phyloP scores from a whole-genome alignment of 2,113 vertebrate species.

The Amphiprion percula region DNA sequence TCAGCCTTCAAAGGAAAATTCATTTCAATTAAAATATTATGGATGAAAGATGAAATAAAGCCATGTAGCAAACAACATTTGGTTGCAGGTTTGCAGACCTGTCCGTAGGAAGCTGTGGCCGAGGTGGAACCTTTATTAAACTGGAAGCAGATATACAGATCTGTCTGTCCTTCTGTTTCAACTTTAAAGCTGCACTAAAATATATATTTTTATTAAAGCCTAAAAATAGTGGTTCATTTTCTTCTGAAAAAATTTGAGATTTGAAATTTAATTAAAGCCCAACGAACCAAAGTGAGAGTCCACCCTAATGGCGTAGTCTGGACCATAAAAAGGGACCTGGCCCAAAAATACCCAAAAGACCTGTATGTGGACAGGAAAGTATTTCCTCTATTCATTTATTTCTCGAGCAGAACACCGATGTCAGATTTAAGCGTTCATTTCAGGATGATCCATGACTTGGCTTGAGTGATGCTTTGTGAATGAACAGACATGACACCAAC shows the following conservation, averaged over 20 bases:
- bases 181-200: neutral
- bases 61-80: neutral
- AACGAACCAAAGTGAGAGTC: no score
- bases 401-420: no score
- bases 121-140: neutral
- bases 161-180: neutral
- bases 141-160: neutral
- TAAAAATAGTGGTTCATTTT: neutral
- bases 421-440: no score
- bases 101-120: neutral
- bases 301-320: no score
- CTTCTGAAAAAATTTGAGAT: neutral
- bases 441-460: no score
- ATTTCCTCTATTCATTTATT: no score
- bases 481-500: no score
- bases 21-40: slow-evolving; percentile 10
- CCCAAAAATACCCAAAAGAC: no score
- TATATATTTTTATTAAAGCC: neutral
- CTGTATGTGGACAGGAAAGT: no score
- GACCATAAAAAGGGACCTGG: no score
- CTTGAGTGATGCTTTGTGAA: no score
- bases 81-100: neutral
- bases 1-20: neutral
- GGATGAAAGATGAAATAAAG: neutral
- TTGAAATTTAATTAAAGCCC: neutral